Base-by-base conservation (phyloP, 2,797 vertebrate genomes). In the Myotis findleyi region DNA sequence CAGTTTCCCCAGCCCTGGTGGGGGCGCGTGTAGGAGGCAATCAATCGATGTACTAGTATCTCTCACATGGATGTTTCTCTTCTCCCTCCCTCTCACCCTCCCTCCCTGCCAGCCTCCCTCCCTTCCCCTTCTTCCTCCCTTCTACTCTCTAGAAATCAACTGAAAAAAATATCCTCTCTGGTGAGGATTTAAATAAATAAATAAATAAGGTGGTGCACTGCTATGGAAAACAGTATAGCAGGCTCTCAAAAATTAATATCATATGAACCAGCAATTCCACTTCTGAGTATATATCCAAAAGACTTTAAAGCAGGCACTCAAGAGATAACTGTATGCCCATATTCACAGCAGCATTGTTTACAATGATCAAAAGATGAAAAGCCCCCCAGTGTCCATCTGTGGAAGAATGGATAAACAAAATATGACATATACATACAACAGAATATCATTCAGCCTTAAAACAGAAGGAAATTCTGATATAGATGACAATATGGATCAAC, bases 391-490 rank as follows among this genome's bases (percentile, higher is more conserved):
- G 20, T 55, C 49, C 13, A 55, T 41, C 10, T 33, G 41, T 9
- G 57, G 53, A 94, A 30, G 18, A 92, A 53, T 23, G 49, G 33
- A 53, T 88, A 69, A 59, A 82, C 44, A 89, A 93, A 94, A 92
- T 33, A 44, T 7, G 36, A 41, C 49, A 51, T 12, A 82, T 20
- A 38, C 55, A 64, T 49, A 89, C 17, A 57, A 89, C 6, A 38
- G 23, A 91, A 18, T 75, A 92, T 44, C 59, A 55, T 33, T 91
- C 18, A 83, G 51, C 14, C 79, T 94, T 87, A 95, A 81, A 87
- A 77, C 1, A 23, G 57, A 68, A 95, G 41, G 11, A 79, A 94
- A 91, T 92, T 92, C 66, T 89, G 69, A 86, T 51, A 81, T 5
- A n/a, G 41, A 18, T 21, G 44, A 51, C 47, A 80, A 62, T 9